phyloP scores from a whole-genome alignment of 2,888 invertebrate genomes.

The Drosophila ezoana region DNA sequence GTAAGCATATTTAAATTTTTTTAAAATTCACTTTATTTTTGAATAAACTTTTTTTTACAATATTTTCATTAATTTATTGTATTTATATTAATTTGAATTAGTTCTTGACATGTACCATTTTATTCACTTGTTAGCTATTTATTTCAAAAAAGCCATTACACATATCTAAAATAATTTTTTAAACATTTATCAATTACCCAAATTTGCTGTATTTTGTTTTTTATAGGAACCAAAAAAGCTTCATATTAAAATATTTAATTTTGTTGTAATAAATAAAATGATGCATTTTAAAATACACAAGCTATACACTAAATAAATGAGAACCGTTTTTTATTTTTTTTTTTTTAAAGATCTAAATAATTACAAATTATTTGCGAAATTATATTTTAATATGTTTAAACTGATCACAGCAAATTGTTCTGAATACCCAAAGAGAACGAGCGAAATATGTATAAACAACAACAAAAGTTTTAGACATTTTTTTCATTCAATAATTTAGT shows the following conservation, averaged over 20 bases:
- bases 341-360: constrained; percentile 22
- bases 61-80: constrained; percentile 38
- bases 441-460: constrained; percentile 5
- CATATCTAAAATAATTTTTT: constrained; percentile 28
- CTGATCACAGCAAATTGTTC: constrained; percentile 76
- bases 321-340: constrained; percentile 19
- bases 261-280: constrained; percentile 55
- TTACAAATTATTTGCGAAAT: constrained; percentile 37
- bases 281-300: constrained; percentile 19
- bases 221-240: constrained; percentile 12
- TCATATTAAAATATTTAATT: not conserved
- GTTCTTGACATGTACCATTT: constrained; percentile 56
- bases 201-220: constrained; percentile 7
- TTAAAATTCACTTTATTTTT: constrained; percentile 66
- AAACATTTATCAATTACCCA: constrained; percentile 18
- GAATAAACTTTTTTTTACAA: constrained; percentile 64
- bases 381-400: constrained; percentile 58
- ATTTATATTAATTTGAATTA: constrained; percentile 24
- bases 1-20: constrained; percentile 10
- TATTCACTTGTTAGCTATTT: constrained; percentile 28
- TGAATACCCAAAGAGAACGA: constrained; percentile 63
- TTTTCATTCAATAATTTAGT: not conserved
- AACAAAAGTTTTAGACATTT: constrained; percentile 20
- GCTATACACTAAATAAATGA: constrained; percentile 67
- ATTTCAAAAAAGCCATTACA: constrained; percentile 39